Base-by-base conservation (phyloP, 1,140 invertebrate species). In the Phortica variegata region DNA sequence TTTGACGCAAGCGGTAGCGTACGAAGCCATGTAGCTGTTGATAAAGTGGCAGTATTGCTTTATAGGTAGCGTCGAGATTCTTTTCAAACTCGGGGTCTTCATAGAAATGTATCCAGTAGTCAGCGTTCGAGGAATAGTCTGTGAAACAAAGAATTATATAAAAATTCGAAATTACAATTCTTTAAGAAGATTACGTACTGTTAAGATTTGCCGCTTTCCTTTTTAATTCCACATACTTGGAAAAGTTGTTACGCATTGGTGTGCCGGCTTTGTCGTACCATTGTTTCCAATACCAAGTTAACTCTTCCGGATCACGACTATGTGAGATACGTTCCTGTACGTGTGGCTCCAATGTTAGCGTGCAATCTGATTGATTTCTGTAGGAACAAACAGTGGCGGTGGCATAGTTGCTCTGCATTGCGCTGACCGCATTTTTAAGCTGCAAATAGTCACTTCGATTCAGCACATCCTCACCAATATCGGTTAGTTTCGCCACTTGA, bases 381-480 rank as follows among this genome's bases (percentile, higher is more conserved):
- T 77, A 87, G 21, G 83, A 82, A 58, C 89, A 92, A 9, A 93
- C 84, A 70, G 86, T 92, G 0, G 88, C 82, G 1, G 83, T 91
- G 8, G 86, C 85, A 60, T 91, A 93, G 47, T 88, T 86, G 2
- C 81, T 82, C 58, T 89, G 81, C 89, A 93, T 93, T 6, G 83
- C 80, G 19, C 82, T 85, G 10, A 85, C 79, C 0, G 85, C 79
- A 56, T 83, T 81, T 56, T 86, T 82, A 17, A 86, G 79, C 60
- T 84, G 23, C n/a, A 62, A 23, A 40, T 60, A 73, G 29, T 75
- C 72, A 0, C 51, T 44, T 5, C 54, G 13, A 16, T 48, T 43
- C 1, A 75, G 54, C 2, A 47, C 69, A 36, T 61, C 60, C 1
- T 50, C 42, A 7, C 72, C 71, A 31, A 68, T 34, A 34, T 60